Conservation (phyloP, 2,113 vertebrate genomes). For the Scatophagus argus region DNA sequence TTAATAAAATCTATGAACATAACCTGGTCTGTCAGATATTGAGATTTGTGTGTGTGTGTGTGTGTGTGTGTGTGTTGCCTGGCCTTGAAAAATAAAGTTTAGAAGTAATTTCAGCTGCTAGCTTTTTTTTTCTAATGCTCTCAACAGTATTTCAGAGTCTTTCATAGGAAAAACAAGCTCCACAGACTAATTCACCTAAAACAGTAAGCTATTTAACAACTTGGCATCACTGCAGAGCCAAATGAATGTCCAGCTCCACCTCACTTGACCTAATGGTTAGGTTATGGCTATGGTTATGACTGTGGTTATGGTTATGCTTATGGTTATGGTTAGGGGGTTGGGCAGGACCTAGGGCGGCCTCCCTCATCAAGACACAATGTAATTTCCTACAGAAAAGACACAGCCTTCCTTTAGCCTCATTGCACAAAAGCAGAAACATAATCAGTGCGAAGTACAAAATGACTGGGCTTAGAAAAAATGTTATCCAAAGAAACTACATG, state of each 20-base stretch:
- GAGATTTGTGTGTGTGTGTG: not conserved
- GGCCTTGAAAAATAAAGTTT: not conserved
- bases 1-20: not conserved
- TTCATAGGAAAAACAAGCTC: not conserved
- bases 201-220: not conserved
- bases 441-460: slow-evolving; percentile 42
- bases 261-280: no score
- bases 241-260: no score
- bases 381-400: slow-evolving; percentile 20
- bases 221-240: no score
- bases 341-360: no score
- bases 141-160: not conserved
- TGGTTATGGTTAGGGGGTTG: no score
- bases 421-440: slow-evolving; percentile 36
- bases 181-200: not conserved
- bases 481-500: slow-evolving; percentile 20
- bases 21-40: not conserved
- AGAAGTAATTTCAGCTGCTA: not conserved
- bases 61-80: no score
- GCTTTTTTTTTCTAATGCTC: not conserved
- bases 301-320: no score
- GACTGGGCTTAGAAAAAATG: slow-evolving; percentile 25
- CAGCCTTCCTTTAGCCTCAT: not conserved
- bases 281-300: no score
- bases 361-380: not conserved